Conservation (phyloP, 2,113 vertebrate species). For the Nansenia antarctica region DNA sequence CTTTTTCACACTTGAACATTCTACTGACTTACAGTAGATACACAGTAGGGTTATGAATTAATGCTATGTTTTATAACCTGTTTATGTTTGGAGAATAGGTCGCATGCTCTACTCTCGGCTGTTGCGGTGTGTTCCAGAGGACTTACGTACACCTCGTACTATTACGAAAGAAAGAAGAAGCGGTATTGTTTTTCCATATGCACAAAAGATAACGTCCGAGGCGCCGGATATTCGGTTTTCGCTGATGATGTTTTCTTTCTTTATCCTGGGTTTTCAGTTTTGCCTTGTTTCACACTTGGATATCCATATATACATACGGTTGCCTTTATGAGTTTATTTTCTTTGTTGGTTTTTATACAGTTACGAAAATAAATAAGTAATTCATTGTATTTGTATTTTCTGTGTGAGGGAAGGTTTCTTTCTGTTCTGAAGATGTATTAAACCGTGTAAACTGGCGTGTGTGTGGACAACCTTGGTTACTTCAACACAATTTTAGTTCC, state of each 20-base stretch:
- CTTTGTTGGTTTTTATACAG: not conserved
- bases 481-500: slow-evolving; percentile 57
- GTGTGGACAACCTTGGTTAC: slow-evolving; percentile 74
- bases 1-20: slow-evolving; percentile 49
- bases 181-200: too few relatives aligned
- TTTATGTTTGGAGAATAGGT: slow-evolving; percentile 51
- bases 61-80: too few relatives aligned
- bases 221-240: too few relatives aligned
- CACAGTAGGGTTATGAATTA: too few relatives aligned
- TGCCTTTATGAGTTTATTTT: not conserved
- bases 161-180: not conserved
- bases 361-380: not conserved
- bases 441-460: slow-evolving; percentile 72
- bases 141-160: slow-evolving; percentile 4
- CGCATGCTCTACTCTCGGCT: slow-evolving; percentile 61
- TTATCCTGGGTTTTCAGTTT: not conserved
- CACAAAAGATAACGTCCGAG: not conserved
- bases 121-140: too few relatives aligned
- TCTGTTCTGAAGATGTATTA: slow-evolving; percentile 48
- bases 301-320: slow-evolving; percentile 6
- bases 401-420: slow-evolving; percentile 34
- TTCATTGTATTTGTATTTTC: slow-evolving; percentile 44
- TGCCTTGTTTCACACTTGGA: not conserved
- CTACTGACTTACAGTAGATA: too few relatives aligned
- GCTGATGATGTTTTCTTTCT: not conserved